Evolutionary conservation across 37 sponge, comb jelly and placozoan genomes (phyloP), one percentile per base, ranked within the genome.

Genomic region (Crambe crambe): DNA sequence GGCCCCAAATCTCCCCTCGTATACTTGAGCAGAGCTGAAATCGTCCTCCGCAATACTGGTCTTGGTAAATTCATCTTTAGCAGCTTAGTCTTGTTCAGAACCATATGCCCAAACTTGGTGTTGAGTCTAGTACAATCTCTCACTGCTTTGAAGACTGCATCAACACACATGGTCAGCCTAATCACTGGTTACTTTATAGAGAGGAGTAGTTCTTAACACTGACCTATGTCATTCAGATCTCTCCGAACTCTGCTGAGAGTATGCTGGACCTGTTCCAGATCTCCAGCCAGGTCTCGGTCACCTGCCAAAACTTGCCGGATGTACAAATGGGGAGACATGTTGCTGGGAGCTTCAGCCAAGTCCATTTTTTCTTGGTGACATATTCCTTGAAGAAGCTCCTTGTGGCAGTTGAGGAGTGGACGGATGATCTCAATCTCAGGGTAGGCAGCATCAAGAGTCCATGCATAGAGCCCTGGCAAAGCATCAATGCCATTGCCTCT

Each of bases 341-440:
- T 91, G 27, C 69, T 56, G 41, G 87, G 77, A 71, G 87, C 92
- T 54, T 91, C 88, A 32, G 87, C 65, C 92, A 88, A 91, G 0
- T 73, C 43, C 38, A 91, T 32, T 9, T 63, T 56, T 26, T 83
- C 66, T 34, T 80, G 42, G 9, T 21, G 26, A 40, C 92, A 91
- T 42, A 83, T 9, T 23, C 73, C 76, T 44, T 23, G 3, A 30
- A 88, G 73, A 12, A 57, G 25, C 29, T 70, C 78, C 78, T 90
- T 90, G 29, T 37, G 38, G 30, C 59, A 78, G 17, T 67, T 36
- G 17, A 91, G 80, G 4, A 91, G 83, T 17, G 92, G 92, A 22
- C 88, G 57, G 27, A 86, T 40, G 1, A 91, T 30, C 23, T 6
- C 47, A 1, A 78, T 78, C 6, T 58, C 18, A 27, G 87, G 92